These are phyloP conservation scores for Muscicapa striata DNA, from an alignment of 2,797 vertebrate genomes.

Conservation along the genomic window DNA sequence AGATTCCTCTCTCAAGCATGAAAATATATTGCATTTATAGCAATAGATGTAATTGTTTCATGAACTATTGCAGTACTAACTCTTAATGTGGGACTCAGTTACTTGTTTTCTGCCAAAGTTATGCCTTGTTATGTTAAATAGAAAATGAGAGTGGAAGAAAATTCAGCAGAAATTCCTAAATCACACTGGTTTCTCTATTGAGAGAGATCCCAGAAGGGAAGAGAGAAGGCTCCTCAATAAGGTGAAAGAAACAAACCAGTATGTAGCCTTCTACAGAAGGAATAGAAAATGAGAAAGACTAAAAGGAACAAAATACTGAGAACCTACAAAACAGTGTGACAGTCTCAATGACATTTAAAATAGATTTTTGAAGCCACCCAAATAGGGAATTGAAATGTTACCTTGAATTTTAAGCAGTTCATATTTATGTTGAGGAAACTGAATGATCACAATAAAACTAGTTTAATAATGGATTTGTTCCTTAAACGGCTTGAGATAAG, in stretches of 20 bases:
- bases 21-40: neutral
- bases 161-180: conserved; percentile 3
- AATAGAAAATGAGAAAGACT: conserved; percentile 45
- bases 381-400: conserved; percentile 17
- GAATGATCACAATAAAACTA: neutral
- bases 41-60: neutral
- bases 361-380: conserved; percentile 13
- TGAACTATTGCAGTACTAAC: neutral
- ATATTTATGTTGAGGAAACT: neutral
- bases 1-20: neutral
- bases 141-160: neutral
- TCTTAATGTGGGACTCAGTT: neutral
- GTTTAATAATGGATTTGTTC: conserved; percentile 11
- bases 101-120: neutral
- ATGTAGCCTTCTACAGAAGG: conserved; percentile 29
- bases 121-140: neutral
- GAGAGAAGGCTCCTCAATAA: neutral
- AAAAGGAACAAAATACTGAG: conserved; percentile 31
- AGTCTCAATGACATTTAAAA: conserved; percentile 54
- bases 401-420: conserved; percentile 23
- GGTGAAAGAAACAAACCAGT: conserved; percentile 30
- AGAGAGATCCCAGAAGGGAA: neutral
- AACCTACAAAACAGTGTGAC: neutral
- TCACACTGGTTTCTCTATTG: neutral
- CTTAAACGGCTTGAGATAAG: neutral